These are phyloP conservation scores for Eurytoma adleriae DNA, from an alignment of 2,888 invertebrate genomes.

Conservation along the genomic window DNA sequence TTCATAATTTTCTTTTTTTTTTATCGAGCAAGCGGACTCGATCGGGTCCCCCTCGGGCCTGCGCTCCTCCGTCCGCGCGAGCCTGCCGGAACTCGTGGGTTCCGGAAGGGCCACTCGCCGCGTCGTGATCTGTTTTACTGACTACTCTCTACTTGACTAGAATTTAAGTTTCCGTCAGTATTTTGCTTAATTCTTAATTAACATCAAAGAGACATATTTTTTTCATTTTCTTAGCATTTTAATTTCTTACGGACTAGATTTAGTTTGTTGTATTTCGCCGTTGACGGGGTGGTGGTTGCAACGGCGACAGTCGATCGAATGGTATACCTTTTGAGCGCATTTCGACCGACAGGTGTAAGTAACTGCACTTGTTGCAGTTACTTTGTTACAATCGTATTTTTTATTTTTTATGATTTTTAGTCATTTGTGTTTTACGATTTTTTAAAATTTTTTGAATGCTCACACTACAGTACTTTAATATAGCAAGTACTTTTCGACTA, in stretches of 20 bases:
- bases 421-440: constrained; percentile 49
- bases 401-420: not conserved
- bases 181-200: not conserved
- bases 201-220: not conserved
- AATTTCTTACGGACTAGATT: not conserved
- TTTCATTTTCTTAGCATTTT: not conserved
- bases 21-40: constrained; percentile 17
- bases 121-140: constrained; percentile 7
- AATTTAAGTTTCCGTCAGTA: not conserved
- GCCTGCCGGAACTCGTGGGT: not conserved
- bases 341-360: not conserved
- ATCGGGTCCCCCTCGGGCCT: constrained; percentile 24
- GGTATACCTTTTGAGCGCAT: not conserved
- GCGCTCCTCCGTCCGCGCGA: not conserved
- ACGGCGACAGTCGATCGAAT: not conserved
- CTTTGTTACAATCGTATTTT: constrained; percentile 14
- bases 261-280: constrained; percentile 6
- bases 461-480: constrained; percentile 55
- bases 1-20: constrained; percentile 2
- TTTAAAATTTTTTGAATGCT: constrained; percentile 57
- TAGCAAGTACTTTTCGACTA: constrained; percentile 56
- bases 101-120: constrained; percentile 1
- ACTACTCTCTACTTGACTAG: not conserved
- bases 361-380: not conserved
- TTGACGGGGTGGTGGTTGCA: not conserved